Evolutionary conservation across 2,113 vertebrate species (phyloP).

Genomic region (Eleginops maclovinus): DNA sequence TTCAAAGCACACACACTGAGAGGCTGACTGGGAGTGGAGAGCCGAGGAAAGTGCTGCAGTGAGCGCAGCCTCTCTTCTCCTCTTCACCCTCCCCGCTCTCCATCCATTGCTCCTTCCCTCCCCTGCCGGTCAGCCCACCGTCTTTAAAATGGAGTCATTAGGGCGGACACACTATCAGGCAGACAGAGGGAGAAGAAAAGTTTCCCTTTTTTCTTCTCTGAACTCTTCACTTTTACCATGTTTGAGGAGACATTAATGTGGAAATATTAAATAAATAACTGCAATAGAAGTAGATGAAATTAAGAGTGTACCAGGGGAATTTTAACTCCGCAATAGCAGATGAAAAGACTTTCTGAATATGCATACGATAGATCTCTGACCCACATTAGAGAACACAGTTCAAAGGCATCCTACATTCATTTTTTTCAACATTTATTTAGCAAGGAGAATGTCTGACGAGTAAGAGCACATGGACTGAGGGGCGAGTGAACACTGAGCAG

Average conservation of each 20-base stretch:
- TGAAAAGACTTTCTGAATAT: constrained; percentile 81
- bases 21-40: constrained; percentile 73
- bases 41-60: constrained; percentile 72
- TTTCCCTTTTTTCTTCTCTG: constrained; percentile 47
- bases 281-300: constrained; percentile 77
- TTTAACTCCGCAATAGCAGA: constrained; percentile 81
- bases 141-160: constrained; percentile 84
- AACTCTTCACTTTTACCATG: constrained; percentile 73
- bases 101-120: constrained; percentile 37
- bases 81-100: constrained; percentile 58
- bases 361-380: constrained; percentile 83
- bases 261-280: constrained; percentile 82
- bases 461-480: constrained; percentile 34
- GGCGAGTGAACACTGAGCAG: constrained; percentile 49
- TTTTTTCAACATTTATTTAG: constrained; percentile 61
- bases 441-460: constrained; percentile 34
- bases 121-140: constrained; percentile 72
- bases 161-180: constrained; percentile 70
- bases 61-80: constrained; percentile 61
- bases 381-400: constrained; percentile 81
- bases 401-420: constrained; percentile 76
- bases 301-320: constrained; percentile 79
- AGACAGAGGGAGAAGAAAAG: constrained; percentile 61
- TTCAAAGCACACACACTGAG: constrained; percentile 77
- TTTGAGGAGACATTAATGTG: constrained; percentile 77